Conservation (phyloP, 2,113 vertebrate species). For the Heterotis niloticus region DNA sequence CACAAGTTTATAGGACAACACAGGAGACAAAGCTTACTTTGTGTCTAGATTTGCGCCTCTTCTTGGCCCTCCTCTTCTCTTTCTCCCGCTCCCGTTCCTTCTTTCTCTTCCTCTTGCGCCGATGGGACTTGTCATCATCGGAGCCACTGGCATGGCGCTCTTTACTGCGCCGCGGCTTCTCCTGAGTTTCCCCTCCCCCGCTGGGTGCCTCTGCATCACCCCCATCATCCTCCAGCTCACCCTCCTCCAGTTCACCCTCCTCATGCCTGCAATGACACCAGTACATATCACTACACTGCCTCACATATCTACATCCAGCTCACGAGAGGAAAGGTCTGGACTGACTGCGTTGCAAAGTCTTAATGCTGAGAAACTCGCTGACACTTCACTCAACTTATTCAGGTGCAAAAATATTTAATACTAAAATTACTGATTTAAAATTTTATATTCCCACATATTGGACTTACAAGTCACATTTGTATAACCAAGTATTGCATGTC, state of each 20-base stretch:
- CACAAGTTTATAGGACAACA: neutral
- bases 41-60: constrained; percentile 88
- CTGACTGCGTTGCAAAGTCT: neutral
- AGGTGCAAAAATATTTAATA: neutral
- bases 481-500: too few species aligned
- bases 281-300: neutral
- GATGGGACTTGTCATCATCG: constrained; percentile 77
- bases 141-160: constrained; percentile 79
- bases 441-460: too few species aligned
- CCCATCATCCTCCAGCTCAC: constrained; percentile 88
- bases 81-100: constrained; percentile 82
- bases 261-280: constrained; percentile 61
- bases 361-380: neutral
- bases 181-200: constrained; percentile 52
- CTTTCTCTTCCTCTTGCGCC: constrained; percentile 80
- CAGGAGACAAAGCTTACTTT: constrained; percentile 64
- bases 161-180: constrained; percentile 57
- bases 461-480: too few species aligned
- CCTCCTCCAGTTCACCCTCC: constrained; percentile 92
- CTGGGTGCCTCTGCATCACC: constrained; percentile 67
- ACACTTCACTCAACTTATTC: neutral
- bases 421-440: too few species aligned
- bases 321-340: neutral
- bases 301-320: neutral
- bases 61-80: constrained; percentile 79